Base-by-base conservation (phyloP, 2,113 vertebrate genomes). In the Mesembrinibis cayennensis region DNA sequence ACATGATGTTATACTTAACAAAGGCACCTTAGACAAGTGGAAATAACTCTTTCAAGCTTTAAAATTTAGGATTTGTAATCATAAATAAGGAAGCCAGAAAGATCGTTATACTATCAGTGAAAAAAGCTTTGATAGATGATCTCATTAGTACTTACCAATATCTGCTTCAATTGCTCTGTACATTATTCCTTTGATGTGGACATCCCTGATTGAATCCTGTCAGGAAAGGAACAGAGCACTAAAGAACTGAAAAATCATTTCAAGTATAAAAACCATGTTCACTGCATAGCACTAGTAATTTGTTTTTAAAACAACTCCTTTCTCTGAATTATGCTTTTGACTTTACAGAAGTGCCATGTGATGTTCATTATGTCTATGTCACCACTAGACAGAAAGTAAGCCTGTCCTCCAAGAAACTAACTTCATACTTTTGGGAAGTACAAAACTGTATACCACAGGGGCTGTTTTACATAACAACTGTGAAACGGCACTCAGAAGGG, bases 141-240 rank as follows among this genome's bases (percentile, higher is more conserved):
- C 36, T n/a, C 19, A 52, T 20, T 49, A 19, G 10, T 44, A 96
- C 97, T 91, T 98, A 99, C 99, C 99, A 49, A 99, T 99, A 93
- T 99, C 99, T 29, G 99, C 99, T 96, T 99, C 99, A 79, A 99
- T 99, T 7, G 99, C 99, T 90, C 98, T 98, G 97, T 99, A 99
- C 99, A 99, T 98, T 76, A 99, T 99, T 73, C 99, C 99, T 97
- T 99, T 99, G 93, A 98, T 99, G 88, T 99, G 99, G 89, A 99
- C 99, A 38, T 99, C 99, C 97, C 99, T 98, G 86, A 99, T 99
- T 47, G 99, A 98, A 94, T 99, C 99, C 99, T 99, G 98, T 50
- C 65, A 97, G 96, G 47, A 97, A 85, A 97, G 13, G 61, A 93
- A 87, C 13, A 95, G 36, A 94, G 66, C 29, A 94, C 61, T 38